Conservation (phyloP, 2,797 vertebrate genomes). For the Xiphorhynchus erythropygius region DNA sequence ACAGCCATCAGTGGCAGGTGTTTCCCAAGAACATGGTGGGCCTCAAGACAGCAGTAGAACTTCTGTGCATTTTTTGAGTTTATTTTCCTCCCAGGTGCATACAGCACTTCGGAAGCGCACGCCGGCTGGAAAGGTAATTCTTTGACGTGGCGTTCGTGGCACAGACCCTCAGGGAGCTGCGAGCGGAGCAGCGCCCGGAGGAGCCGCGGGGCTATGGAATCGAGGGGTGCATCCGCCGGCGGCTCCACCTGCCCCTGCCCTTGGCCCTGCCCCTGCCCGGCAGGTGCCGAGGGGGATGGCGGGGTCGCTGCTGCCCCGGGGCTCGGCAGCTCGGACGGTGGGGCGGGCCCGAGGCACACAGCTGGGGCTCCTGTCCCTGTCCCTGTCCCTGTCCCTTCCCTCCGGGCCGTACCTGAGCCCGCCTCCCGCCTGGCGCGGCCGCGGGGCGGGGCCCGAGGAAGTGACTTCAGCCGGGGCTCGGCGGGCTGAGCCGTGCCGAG, state of each 20-base stretch:
- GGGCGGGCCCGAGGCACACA: rapidly evolving
- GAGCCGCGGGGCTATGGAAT: rapidly evolving
- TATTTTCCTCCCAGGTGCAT: neutral
- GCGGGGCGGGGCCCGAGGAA: slow-evolving; percentile 47
- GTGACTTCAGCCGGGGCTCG: slow-evolving; percentile 43
- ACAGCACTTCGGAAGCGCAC: neutral
- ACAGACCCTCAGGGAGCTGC: neutral
- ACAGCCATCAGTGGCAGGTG: neutral
- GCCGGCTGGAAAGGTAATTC: neutral
- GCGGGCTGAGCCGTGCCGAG: neutral
- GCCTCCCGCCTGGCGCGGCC: neutral
- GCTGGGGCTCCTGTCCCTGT: too few relatives aligned
- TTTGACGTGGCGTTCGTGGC: neutral
- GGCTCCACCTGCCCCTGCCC: neutral
- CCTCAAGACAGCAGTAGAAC: neutral
- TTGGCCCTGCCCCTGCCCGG: neutral
- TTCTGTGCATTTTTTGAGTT: neutral
- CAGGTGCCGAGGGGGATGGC: neutral
- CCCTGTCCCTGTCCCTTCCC: too few relatives aligned
- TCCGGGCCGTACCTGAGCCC: neutral
- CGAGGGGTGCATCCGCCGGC: rapidly evolving
- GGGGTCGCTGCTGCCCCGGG: rapidly evolving
- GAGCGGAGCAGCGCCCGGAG: neutral
- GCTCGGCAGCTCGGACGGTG: rapidly evolving
- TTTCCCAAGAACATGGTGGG: neutral